Base-by-base conservation (phyloP, 2,888 invertebrate genomes). In the Alloscopus bannaensis region DNA sequence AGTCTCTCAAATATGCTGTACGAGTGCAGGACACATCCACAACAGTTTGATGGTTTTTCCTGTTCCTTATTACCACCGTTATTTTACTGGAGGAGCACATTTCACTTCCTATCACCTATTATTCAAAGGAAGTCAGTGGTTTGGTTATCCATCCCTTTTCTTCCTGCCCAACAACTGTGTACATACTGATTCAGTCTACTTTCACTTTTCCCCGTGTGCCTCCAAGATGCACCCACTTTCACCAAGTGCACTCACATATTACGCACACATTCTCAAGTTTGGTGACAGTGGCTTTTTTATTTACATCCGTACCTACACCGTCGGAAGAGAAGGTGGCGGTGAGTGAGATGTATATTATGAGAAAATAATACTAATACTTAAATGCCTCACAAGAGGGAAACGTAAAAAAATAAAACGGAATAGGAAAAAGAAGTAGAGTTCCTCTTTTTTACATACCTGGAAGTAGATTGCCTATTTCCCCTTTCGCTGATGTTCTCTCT, bases 21-120 rank as follows among this genome's bases (percentile, higher is more conserved):
- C n/a, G n/a, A n/a, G n/a, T n/a, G n/a, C n/a, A n/a, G n/a, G n/a
- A n/a, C n/a, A n/a, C n/a, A n/a, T n/a, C n/a, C n/a, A n/a, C n/a
- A n/a, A 3, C 18, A 36, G 18, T 40, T 22, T 55, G 57, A 59
- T 62, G 71, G 62, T 45, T 71, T 71, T 71, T 71, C 71, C 71
- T 71, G 26, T 71, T 71, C 71, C 71, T 71, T 60, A 71, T 71
- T 71, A 62, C 60, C 47, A 36, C 28, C 60, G 29, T 24, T 59
- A 36, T 59, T 28, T 55, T 62, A 62, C 60, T 62, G 24, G 42
- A n/a, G 45, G 1, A 24, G 42, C 28, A 71, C 52, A 62, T 72
- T 55, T 70, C 72, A 72, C 72, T 72, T 72, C 72, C 72, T 52
- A 72, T 70, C 60, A 72, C 72, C 72, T 70, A 70, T 64, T 64